Evolutionary conservation across 2,113 vertebrate species (phyloP), one percentile per base, ranked within the genome.

Genomic region (Lepus americanus): DNA sequence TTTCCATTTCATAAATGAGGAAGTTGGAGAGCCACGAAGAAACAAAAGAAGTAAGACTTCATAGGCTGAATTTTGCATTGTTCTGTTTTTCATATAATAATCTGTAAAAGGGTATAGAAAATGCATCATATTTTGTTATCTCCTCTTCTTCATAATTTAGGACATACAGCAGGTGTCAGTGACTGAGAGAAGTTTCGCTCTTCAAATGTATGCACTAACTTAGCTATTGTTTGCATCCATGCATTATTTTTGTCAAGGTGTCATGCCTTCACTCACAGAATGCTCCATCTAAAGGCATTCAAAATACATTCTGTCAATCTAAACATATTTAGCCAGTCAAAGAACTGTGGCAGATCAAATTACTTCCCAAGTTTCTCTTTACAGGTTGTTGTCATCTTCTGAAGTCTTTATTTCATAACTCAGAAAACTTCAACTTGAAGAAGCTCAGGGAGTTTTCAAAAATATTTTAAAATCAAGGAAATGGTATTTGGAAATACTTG

Each of bases 301-400:
- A 93, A 89, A 96, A 90, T 44, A n/a, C 63, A 91, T 87, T 93
- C 27, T 25, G 59, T 76, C 36, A 74, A n/a, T 89, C n/a, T 44
- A 61, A 95, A 80, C 23, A 36, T 22, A 90, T 39, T 77, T 20
- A 19, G 23, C 39, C 64, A 59, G 17, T 91, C 80, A 92, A 76
- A 94, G 31, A 83, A 73, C 25, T 59, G 3, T 86, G 64, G 80
- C 36, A 91, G 29, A 85, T 1, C 33, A 78, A 59, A 96, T 29
- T 67, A 59, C 9, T 84, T 69, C 49, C 89, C 72, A 87, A 59
- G 5, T 59, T 89, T 55, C 36, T 80, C 11, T 73, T 63, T 88
- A 74, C 27, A 70, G n/a, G 25, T 73, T 85, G 23, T 19, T 72
- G 9, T 31, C 39, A 2, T 87, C 84, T 84, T 95, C 86, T 80